Percentiles rank a stretch among this genome's conserved stretches.
phyloP scores from a whole-genome alignment of 2,888 invertebrate species.

The Sericinus montela region DNA sequence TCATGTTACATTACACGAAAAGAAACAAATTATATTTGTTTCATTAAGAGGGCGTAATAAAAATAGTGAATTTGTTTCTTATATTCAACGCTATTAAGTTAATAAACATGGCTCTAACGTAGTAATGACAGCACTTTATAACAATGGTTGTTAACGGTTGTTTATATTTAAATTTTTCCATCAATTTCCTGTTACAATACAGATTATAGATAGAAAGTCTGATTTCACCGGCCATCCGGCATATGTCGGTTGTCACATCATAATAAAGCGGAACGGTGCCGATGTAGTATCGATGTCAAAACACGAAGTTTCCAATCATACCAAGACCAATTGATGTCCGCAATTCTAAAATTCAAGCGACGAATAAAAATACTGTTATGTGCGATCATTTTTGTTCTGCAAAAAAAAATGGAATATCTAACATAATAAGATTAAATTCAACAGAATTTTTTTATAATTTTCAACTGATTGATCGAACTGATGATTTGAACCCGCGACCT shows the following conservation, averaged over 20 bases:
- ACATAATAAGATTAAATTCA: no score
- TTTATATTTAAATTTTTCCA: constrained; percentile 1
- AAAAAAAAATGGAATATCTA: no score
- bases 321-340: constrained; percentile 26
- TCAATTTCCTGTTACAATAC: constrained; percentile 3
- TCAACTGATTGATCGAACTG: no score
- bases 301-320: constrained; percentile 15
- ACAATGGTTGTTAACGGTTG: not conserved
- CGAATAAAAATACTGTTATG: constrained; percentile 18
- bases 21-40: no score
- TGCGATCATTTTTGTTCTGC: constrained; percentile 5
- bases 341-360: constrained; percentile 24
- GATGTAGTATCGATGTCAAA: constrained; percentile 22
- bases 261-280: constrained; percentile 31
- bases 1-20: no score
- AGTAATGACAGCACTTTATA: not conserved
- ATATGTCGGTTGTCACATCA: constrained; percentile 23
- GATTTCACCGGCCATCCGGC: constrained; percentile 8
- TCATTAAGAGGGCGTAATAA: no score
- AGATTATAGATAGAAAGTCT: constrained; percentile 11
- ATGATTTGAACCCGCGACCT: no score
- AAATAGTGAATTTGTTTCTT: no score
- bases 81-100: no score
- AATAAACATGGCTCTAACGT: no score
- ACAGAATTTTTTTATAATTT: no score